Base-by-base conservation (phyloP, 2,113 vertebrate genomes). In the Pionites leucogaster region DNA sequence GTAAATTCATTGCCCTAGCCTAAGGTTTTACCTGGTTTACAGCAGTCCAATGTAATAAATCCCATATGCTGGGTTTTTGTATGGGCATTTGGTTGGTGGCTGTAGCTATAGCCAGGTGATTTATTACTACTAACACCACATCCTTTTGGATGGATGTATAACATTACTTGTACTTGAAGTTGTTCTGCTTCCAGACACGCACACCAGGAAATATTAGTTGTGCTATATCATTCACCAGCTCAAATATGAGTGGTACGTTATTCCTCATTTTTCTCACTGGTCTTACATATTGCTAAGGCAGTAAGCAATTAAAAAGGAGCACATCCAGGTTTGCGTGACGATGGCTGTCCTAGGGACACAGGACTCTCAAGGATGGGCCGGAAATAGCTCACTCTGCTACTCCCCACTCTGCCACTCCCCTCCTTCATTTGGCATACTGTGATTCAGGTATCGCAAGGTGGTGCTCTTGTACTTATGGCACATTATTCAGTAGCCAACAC, bases 391-490 rank as follows among this genome's bases (percentile, higher is more conserved):
- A 1, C 17, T 50, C 33, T 17, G 8, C 60, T 60, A 27, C 28
- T n/a, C 31, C 65, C 31, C 41, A 1, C 17, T 50, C 33, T 17
- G 8, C 60, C 64, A 27, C 28, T n/a, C 31, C 65, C 31, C 41
- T 78, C 22, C 65, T 47, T 39, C 57, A 37, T 18, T 4, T 47
- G 82, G 28, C 65, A 60, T 3, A 8, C 52, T 19, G 27, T n/a
- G 50, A 33, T 77, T 70, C 80, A 70, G 39, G 39, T 67, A 82
- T 93, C 97, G 94, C 96, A 88, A 97, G 95, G 82, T 97, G 96
- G 95, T 83, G 95, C 95, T 97, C 92, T 97, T 96, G 95, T 52
- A 96, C 71, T 92, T 94, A 69, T 0, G 33, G 88, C 94, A 92
- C 94, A 70, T 57, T 37, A 31, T 33, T 78, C 23, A 8, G 29